Evolutionary conservation across 2,113 vertebrate genomes (phyloP).

Genomic region (human (Homo sapiens)): GRCh38 chr13:94446001-94446500

Average conservation of each 20-base stretch:
- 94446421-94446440: not conserved
- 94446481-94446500: not conserved
- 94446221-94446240: not conserved
- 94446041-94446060: too few relatives aligned
- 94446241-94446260: not conserved
- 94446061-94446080: not conserved
- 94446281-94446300: not conserved
- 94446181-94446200: not conserved
- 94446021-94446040: too few relatives aligned
- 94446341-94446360: not conserved
- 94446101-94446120: not conserved
- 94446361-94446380: not conserved
- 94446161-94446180: not conserved
- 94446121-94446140: not conserved
- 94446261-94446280: not conserved
- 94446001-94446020: too few relatives aligned
- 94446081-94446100: too few relatives aligned
- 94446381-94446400: not conserved
- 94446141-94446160: too few relatives aligned
- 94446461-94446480: not conserved
- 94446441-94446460: not conserved
- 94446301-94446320: not conserved
- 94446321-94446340: not conserved
- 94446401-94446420: not conserved
- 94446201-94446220: too few relatives aligned